Conservation (phyloP, 2,797 vertebrate species). For the Eidolon dupreanum region DNA sequence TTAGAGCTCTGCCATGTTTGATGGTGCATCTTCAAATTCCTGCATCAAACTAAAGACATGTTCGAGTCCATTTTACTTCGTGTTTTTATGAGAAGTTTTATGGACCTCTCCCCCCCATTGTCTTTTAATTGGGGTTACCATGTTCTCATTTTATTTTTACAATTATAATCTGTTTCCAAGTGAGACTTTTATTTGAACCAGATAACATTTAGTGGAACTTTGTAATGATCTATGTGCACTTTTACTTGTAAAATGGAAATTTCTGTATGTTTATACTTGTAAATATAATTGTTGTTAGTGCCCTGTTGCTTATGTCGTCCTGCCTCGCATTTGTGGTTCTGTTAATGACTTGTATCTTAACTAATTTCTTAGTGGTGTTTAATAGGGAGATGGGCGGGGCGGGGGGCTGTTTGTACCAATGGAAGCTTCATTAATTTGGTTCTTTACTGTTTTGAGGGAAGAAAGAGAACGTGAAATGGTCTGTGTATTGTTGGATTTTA, state of each 20-base stretch:
- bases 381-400: conserved; percentile 75
- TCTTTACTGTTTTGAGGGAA: conserved; percentile 79
- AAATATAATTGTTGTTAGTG: conserved; percentile 88
- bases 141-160: conserved; percentile 86
- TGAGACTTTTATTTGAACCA: conserved; percentile 89
- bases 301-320: conserved; percentile 86
- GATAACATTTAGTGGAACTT: conserved; percentile 89
- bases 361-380: conserved; percentile 84
- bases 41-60: conserved; percentile 84
- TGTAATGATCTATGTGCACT: conserved; percentile 95
- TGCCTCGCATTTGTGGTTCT: conserved; percentile 85
- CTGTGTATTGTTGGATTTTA: conserved; percentile 81
- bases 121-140: conserved; percentile 84
- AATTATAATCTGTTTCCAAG: conserved; percentile 86
- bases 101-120: conserved; percentile 71
- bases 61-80: conserved; percentile 88
- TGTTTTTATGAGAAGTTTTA: conserved; percentile 89
- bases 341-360: conserved; percentile 80
- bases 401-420: conserved; percentile 73
- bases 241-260: conserved; percentile 93
- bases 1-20: conserved; percentile 83
- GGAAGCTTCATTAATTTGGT: conserved; percentile 81
- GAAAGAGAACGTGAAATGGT: conserved; percentile 78
- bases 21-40: conserved; percentile 85
- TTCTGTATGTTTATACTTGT: conserved; percentile 91